Base-by-base conservation (phyloP, 2,888 invertebrate genomes). In the Malthinus flaveolus region DNA sequence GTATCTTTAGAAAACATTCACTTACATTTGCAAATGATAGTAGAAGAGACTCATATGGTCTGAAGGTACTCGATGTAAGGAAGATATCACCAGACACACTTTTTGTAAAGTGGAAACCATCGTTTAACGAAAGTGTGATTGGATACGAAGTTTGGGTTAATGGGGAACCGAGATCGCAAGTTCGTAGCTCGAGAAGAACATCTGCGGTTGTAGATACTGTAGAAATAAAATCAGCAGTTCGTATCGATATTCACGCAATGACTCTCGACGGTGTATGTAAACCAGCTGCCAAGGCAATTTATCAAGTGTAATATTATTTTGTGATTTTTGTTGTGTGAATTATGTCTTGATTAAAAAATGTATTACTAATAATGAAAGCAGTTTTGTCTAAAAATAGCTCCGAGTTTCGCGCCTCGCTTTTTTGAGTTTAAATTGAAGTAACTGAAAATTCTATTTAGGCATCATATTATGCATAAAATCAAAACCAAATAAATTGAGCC, bases 101-200 rank as follows among this genome's bases (percentile, higher is more conserved):
- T 44, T 47, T 72, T 31, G 44, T 72, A 13, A 72, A 72, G 58
- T 72, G 72, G 72, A 56, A 48, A 0, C 52, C 58, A 32, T 62
- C 70, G 7, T 34, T 37, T 9, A 65, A 61, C 32, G 48, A 60
- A 15, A 32, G 64, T 7, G 59, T 69, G 12, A 64, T 56, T 13
- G 72, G 71, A 9, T 72, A 69, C 53, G 71, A 71, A 47, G 60
- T 71, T 7, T 51, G 61, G 7, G 64, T 72, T 6, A 59, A 70
- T 53, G 66, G 63, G n/a, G 35, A 59, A 8, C 15, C 66, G 1
- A 67, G 66, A 49, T 68, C 67, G 4, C 51, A 66, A n/a, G 61
- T 71, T 11, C 66, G 63, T 33, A 71, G 66, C 58, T 54, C 64
- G 0, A 47, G 44, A 6, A 56, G 72, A 10, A 68, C 65, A 8